Base-by-base conservation (phyloP, 2,797 vertebrate species). In the Xerus rutilus region DNA sequence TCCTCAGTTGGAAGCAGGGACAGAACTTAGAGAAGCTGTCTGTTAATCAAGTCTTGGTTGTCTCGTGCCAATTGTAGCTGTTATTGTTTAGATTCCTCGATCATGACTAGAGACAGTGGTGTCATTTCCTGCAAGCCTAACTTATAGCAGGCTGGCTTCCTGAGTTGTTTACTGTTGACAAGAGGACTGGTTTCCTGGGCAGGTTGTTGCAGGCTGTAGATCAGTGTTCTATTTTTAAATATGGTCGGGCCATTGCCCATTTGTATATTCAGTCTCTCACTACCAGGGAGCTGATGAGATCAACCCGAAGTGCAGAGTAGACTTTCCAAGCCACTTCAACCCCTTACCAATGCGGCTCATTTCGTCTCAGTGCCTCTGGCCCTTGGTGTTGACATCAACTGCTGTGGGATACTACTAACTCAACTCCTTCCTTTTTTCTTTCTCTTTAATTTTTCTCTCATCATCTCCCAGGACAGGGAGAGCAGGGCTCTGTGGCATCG, bases 31-130 rank as follows among this genome's bases (percentile, higher is more conserved):
- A 30, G 77, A 74, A 62, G 20, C 70, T 52, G 21, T 90, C 76
- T 84, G 79, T 87, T 77, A 78, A 67, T 81, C 62, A 96, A 72
- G 30, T 39, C 20, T 12, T 82, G 52, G 52, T 21, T 25, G 47
- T 59, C 91, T n/a, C 25, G 39, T 69, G 47, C 18, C 23, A 15
- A 52, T 59, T n/a, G 65, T 86, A 72, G 35, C 4, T 77, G 43
- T 73, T 64, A 65, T 57, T 94, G 54, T 65, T 95, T 77, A 86
- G 73, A 72, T 92, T 59, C 47, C 64, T 39, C 70, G 30, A 64
- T 78, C 59, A n/a, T 91, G 74, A 47, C 59, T 69, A 67, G 74
- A 88, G 74, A 65, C 35, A 78, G 65, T 2, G 59, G 35, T 49
- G 18, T 70, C 49, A 45, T 35, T 83, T 62, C 81, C 57, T 86